phyloP scores from a whole-genome alignment of 1,140 invertebrate genomes.

The Camponotus vicinus region DNA sequence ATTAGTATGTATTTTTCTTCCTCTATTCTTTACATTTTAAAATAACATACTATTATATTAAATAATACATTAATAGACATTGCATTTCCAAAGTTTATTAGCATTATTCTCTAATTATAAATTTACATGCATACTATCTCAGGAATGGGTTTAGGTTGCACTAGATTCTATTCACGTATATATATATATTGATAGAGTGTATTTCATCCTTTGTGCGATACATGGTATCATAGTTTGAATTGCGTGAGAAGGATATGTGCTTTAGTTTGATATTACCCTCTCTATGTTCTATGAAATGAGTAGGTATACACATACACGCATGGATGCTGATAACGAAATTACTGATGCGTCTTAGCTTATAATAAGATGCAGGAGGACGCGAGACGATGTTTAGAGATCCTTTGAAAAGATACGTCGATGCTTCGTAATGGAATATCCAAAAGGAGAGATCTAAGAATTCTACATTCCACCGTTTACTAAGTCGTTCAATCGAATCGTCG shows the following conservation, averaged over 20 bases:
- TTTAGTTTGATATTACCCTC: slow-evolving; percentile 42
- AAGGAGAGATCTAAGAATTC: slow-evolving; percentile 30
- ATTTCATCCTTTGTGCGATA: slow-evolving; percentile 27
- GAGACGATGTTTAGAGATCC: slow-evolving; percentile 29
- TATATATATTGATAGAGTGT: too few relatives aligned
- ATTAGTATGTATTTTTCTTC: neutral
- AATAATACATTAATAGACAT: neutral
- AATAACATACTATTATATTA: neutral
- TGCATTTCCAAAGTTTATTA: slow-evolving; percentile 20
- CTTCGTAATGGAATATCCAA: slow-evolving; percentile 48
- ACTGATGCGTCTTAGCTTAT: slow-evolving; percentile 17
- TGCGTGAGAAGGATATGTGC: neutral
- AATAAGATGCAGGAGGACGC: neutral
- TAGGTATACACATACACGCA: neutral
- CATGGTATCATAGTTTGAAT: neutral
- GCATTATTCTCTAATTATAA: slow-evolving; percentile 3
- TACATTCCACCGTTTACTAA: slow-evolving; percentile 3
- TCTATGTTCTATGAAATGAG: slow-evolving; percentile 3
- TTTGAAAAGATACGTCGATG: slow-evolving; percentile 14
- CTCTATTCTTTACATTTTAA: neutral
- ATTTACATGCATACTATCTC: slow-evolving; percentile 10
- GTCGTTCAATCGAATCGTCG: slow-evolving; percentile 22
- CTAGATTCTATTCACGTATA: slow-evolving; percentile 5
- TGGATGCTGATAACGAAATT: slow-evolving; percentile 37
- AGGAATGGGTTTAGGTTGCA: slow-evolving; percentile 22